Evolutionary conservation across 2,888 invertebrate species (phyloP).

Genomic region (Gerris lacustris): DNA sequence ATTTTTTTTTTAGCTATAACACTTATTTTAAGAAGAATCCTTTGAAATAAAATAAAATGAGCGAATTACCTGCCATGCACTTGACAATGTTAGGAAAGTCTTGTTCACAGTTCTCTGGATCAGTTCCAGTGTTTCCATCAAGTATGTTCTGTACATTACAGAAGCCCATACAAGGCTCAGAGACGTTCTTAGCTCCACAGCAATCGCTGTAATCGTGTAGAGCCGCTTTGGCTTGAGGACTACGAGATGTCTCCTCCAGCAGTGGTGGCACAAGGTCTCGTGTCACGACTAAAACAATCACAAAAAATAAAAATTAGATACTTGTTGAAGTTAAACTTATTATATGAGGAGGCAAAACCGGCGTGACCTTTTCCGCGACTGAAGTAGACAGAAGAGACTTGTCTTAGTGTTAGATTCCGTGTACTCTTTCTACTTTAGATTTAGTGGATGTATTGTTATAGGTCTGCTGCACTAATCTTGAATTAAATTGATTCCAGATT

Average conservation of each 20-base stretch:
- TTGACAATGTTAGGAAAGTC: constrained; percentile 66
- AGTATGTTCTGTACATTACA: constrained; percentile 68
- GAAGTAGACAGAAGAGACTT: no score
- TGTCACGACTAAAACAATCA: constrained; percentile 48
- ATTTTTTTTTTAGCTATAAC: no score
- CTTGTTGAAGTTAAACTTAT: not conserved
- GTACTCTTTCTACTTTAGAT: no score
- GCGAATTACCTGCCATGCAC: constrained; percentile 40
- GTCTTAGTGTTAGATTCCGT: no score
- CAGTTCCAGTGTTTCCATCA: constrained; percentile 62
- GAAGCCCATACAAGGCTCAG: constrained; percentile 61
- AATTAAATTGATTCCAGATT: no score
- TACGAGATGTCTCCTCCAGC: constrained; percentile 15
- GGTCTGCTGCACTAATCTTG: no score
- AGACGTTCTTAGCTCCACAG: constrained; percentile 57
- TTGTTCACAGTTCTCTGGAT: constrained; percentile 65
- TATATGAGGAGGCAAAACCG: no score
- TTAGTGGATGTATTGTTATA: no score
- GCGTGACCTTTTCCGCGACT: no score
- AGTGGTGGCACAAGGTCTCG: constrained; percentile 44
- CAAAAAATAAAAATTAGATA: constrained; percentile 9
- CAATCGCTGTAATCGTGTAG: constrained; percentile 72
- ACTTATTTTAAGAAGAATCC: no score
- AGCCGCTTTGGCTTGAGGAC: constrained; percentile 30
- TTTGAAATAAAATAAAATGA: no score